Percentiles rank a stretch among this genome's conserved stretches.
These are phyloP conservation scores for Tetranychus piercei DNA, from an alignment of 2,888 invertebrate genomes.

Conservation along the genomic window DNA sequence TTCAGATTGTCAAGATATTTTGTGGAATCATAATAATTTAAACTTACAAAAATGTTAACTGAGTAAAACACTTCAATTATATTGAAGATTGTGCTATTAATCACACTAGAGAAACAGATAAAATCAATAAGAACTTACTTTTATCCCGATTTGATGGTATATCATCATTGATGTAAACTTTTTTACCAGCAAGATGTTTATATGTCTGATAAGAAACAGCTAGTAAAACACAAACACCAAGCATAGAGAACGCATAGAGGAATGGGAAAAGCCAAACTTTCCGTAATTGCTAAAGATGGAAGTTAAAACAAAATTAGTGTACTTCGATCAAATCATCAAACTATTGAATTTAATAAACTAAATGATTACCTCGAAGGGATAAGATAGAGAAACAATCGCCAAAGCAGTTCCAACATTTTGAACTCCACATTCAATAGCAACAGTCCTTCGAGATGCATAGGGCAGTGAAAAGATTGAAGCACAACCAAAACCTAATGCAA, in stretches of 20 bases:
- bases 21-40: too few species aligned
- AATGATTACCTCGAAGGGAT: slow-evolving; percentile 26
- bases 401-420: slow-evolving; percentile 32
- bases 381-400: slow-evolving; percentile 30
- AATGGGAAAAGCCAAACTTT: slow-evolving; percentile 28
- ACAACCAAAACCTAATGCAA: slow-evolving; percentile 29
- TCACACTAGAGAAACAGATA: too few species aligned
- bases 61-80: too few species aligned
- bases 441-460: slow-evolving; percentile 28
- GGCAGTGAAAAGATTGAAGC: slow-evolving; percentile 28
- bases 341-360: not conserved
- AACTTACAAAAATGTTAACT: too few species aligned
- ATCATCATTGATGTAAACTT: slow-evolving; percentile 6
- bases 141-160: not conserved
- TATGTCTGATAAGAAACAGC: slow-evolving; percentile 23
- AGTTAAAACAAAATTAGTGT: not conserved
- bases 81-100: too few species aligned
- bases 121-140: not conserved
- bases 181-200: slow-evolving; percentile 10
- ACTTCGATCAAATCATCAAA: not conserved
- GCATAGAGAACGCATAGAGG: slow-evolving; percentile 28
- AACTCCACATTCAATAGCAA: slow-evolving; percentile 31
- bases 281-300: slow-evolving; percentile 22
- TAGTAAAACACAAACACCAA: slow-evolving; percentile 24
- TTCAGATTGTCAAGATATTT: too few species aligned